A percentile compares a stretch with the other conserved stretches of the same genome.
Conservation (phyloP, 2,113 vertebrate species). For the Carassius gibelio region DNA sequence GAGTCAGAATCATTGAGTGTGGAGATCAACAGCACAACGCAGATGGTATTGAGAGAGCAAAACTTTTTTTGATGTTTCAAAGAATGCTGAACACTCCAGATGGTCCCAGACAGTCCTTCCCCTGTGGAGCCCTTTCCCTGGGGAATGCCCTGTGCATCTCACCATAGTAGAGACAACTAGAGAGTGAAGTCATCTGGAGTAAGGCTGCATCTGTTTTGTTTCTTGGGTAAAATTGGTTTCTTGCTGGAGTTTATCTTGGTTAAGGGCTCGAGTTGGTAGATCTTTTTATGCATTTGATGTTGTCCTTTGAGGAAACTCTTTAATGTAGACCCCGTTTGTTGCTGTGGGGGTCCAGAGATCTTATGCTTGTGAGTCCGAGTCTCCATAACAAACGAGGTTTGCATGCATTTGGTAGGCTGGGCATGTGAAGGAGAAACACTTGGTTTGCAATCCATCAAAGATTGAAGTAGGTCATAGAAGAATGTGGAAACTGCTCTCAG, state of each 20-base stretch:
- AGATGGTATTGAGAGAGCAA: neutral
- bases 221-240: constrained; percentile 52
- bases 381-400: constrained; percentile 9
- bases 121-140: constrained; percentile 31
- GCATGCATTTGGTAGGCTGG: neutral
- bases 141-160: neutral
- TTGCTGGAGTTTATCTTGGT: neutral
- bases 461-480: constrained; percentile 65
- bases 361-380: neutral
- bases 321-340: neutral
- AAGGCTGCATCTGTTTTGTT: constrained; percentile 48
- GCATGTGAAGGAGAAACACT: constrained; percentile 40
- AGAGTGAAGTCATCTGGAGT: neutral
- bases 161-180: constrained; percentile 51
- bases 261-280: neutral
- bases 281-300: neutral
- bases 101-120: constrained; percentile 57
- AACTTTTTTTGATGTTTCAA: constrained; percentile 12
- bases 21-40: no score
- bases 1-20: no score
- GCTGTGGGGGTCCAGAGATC: neutral
- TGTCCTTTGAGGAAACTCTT: neutral
- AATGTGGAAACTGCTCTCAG: constrained; percentile 43
- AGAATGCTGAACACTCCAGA: constrained; percentile 65
- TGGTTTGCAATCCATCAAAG: constrained; percentile 43